Evolutionary conservation across 2,797 vertebrate genomes (phyloP), one percentile per base, ranked within the genome.

Genomic region (Hydrolagus colliei): DNA sequence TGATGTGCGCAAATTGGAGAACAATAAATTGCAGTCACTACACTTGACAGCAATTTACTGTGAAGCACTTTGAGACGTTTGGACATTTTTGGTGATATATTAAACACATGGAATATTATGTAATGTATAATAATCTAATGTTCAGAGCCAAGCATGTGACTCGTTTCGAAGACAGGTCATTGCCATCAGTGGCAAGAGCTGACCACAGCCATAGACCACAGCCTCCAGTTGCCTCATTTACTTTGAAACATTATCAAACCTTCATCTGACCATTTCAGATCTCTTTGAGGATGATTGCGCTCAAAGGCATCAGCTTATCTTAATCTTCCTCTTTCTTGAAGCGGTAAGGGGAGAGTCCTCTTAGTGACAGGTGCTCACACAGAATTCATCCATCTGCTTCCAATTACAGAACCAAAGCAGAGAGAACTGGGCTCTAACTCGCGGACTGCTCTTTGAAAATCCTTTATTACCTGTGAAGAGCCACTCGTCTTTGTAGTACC

Each of bases 391-490:
- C 88, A 88, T 90, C 88, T 89, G 89, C 89, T 89, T 88, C 89
- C 90, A 89, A 90, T 91, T 90, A 90, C 79, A 61, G 73, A 13
- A 16, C 79, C 32, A 90, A 89, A 91, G 77, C 87, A 71, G 91
- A 88, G 89, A 90, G 91, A 90, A 86, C 84, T 89, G 89, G 86
- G 77, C 14, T 71, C 41, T 84, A 84, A 71, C 10, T 84, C 79
- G 91, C 91, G 94, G 94, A 93, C 94, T 52, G 93, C 92, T 94
- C 93, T 94, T 95, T 94, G 94, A 93, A 92, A 93, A 95, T 93
- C 94, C 94, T 93, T 94, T 92, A 94, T 96, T 96, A 94, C 94
- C 95, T 93, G 93, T 93, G 87, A 93, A 92, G 94, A 90, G 89
- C 95, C 90, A 92, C 93, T 95, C 92, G 89, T 93, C 93, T 93